Base-by-base conservation (phyloP, 2,888 invertebrate genomes). In the Linhomoeus sp. region DNA sequence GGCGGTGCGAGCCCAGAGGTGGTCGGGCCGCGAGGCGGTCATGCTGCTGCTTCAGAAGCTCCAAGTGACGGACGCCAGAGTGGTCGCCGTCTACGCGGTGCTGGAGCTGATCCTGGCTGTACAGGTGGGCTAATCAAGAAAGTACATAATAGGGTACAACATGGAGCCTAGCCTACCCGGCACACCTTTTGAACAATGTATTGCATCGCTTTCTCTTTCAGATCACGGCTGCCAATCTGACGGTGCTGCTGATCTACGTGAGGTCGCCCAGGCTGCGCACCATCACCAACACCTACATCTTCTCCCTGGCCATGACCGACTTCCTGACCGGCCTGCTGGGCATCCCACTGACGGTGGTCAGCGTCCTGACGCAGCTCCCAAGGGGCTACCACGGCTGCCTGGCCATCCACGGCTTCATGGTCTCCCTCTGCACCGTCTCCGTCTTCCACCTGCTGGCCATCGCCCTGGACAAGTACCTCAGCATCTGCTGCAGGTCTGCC, bases 241-340 rank as follows among this genome's bases (percentile, higher is more conserved):
- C n/a, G 3, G 26, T 26, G 23, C 17, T 41, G 17, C 22, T 17
- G 9, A 9, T 41, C 17, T 41, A 26, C n/a, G 5, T 14, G 9
- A 3, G 15, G 26, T 22, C 15, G 23, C 17, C 41, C 17, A 2
- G 12, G 7, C 33, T 62, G 33, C 55, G 62, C 19, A 61, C 61
- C 17, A 59, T 60, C 43, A 62, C 62, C 37, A 62, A 62, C 50
- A 56, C 57, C 9, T 62, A 62, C 51, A 62, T 62, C 41, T 59
- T 59, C 50, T 58, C 59, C 17, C 47, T 61, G 24, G 59, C 60
- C 22, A 45, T 62, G 17, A 59, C 60, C 9, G 62, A 62, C 49
- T 63, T 62, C 52, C 51, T 62, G 22, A 53, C 37, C 3, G 41
- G 44, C 44, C 2, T 25, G 22, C 17, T 22, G 14, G 36, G n/a